These are phyloP conservation scores for Battus philenor DNA, from an alignment of 1,140 invertebrate species.

Conservation along the genomic window DNA sequence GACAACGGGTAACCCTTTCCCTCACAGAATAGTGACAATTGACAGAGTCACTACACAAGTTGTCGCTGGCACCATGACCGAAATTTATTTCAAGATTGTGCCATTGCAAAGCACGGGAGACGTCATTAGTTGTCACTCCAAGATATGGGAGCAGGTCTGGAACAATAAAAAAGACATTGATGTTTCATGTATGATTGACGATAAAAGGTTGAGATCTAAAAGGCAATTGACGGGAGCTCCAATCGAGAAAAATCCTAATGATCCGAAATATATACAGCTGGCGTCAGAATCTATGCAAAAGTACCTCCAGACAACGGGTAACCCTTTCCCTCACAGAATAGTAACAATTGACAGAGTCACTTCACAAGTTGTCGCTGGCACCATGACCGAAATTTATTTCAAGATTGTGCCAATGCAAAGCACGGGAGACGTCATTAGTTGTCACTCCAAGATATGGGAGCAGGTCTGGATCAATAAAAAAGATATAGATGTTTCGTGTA, in stretches of 20 bases:
- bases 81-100: constrained; percentile 31
- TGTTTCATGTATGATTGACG: constrained; percentile 22
- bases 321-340: constrained; percentile 5
- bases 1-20: constrained; percentile 3
- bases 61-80: constrained; percentile 19
- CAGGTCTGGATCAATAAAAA: constrained; percentile 24
- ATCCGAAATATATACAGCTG: constrained; percentile 21
- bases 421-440: constrained; percentile 22
- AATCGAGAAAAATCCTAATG: no score
- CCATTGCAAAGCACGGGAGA: constrained; percentile 13
- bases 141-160: constrained; percentile 30
- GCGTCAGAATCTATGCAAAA: constrained; percentile 13
- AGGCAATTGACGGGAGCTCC: no score
- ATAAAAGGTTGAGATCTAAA: constrained; percentile 14
- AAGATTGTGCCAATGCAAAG: constrained; percentile 18
- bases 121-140: constrained; percentile 29
- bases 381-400: constrained; percentile 33
- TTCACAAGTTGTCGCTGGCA: constrained; percentile 11
- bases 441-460: constrained; percentile 33
- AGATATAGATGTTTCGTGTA: constrained; percentile 26
- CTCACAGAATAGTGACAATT: constrained; percentile 11
- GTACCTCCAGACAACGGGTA: constrained; percentile 10
- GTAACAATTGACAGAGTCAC: constrained; percentile 12
- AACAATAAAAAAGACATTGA: constrained; percentile 23
- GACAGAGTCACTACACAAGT: constrained; percentile 13